These are phyloP conservation scores for Cynopterus brachyotis DNA, from an alignment of 2,113 vertebrate species.

Conservation along the genomic window DNA sequence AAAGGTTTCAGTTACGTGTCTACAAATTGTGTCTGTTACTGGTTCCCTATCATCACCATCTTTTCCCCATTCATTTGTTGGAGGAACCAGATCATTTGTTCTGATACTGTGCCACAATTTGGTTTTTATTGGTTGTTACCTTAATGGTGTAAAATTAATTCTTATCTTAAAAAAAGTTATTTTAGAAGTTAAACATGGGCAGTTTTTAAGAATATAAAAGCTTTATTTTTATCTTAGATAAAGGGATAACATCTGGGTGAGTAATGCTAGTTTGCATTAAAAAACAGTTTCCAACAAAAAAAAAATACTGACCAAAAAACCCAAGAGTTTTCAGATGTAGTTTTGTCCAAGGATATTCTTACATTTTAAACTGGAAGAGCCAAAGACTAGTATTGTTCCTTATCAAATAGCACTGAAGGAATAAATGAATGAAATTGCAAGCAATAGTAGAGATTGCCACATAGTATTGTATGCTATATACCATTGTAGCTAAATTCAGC, in stretches of 20 bases:
- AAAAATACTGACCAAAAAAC: not conserved
- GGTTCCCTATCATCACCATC: not conserved
- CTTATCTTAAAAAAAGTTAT: not conserved
- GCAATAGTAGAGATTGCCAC: not conserved
- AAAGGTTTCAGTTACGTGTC: not conserved
- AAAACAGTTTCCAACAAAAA: not conserved
- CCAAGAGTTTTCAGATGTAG: not conserved
- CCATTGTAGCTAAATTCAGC: not conserved
- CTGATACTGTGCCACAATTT: not conserved
- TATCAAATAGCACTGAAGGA: not conserved
- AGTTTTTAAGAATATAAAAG: not conserved
- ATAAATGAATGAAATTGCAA: not conserved
- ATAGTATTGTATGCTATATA: not conserved
- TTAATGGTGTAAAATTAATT: not conserved
- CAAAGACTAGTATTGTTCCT: not conserved
- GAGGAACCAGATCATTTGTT: not conserved
- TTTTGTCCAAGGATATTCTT: constrained; percentile 9
- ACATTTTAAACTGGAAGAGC: not conserved
- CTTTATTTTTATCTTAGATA: not conserved
- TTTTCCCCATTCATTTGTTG: not conserved
- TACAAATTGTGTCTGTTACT: not conserved
- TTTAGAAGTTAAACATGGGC: not conserved
- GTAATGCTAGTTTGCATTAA: not conserved
- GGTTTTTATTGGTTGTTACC: not conserved
- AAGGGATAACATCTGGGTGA: not conserved